These are phyloP conservation scores for Gobio occitaniae DNA, from an alignment of 2,797 vertebrate species.

Conservation along the genomic window DNA sequence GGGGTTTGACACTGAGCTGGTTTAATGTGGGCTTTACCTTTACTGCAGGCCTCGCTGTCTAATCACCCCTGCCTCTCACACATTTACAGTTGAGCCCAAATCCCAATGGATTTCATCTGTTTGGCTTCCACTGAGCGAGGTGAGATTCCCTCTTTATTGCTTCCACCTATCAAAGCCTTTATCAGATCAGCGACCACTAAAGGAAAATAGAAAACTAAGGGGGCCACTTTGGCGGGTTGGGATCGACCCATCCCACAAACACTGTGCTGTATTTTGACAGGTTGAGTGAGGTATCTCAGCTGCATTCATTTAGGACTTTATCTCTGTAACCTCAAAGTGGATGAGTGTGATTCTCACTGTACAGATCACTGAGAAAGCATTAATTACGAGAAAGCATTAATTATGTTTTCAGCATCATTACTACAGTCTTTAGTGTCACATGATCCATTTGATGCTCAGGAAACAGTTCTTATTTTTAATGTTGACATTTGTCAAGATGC, in stretches of 20 bases:
- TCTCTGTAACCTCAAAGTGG: slow-evolving; percentile 24
- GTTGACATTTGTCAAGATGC: neutral
- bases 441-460: neutral
- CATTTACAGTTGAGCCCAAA: slow-evolving; percentile 37
- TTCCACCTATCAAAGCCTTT: slow-evolving; percentile 57
- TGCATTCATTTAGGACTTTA: slow-evolving; percentile 16
- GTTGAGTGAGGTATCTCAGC: slow-evolving; percentile 24
- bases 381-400: neutral
- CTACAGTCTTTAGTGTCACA: neutral
- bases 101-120: slow-evolving; percentile 53
- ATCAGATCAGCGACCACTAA: slow-evolving; percentile 41
- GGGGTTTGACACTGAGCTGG: slow-evolving; percentile 51
- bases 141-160: slow-evolving; percentile 52
- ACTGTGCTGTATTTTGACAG: slow-evolving; percentile 35
- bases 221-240: slow-evolving; percentile 48
- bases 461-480: neutral
- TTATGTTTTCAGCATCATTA: neutral
- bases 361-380: neutral
- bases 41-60: slow-evolving; percentile 46
- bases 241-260: slow-evolving; percentile 33
- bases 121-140: slow-evolving; percentile 55
- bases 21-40: slow-evolving; percentile 60
- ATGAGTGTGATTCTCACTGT: neutral
- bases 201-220: slow-evolving; percentile 44
- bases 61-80: slow-evolving; percentile 51